Conservation (phyloP, 2,113 vertebrate genomes). For the Rousettus leschenaultii region DNA sequence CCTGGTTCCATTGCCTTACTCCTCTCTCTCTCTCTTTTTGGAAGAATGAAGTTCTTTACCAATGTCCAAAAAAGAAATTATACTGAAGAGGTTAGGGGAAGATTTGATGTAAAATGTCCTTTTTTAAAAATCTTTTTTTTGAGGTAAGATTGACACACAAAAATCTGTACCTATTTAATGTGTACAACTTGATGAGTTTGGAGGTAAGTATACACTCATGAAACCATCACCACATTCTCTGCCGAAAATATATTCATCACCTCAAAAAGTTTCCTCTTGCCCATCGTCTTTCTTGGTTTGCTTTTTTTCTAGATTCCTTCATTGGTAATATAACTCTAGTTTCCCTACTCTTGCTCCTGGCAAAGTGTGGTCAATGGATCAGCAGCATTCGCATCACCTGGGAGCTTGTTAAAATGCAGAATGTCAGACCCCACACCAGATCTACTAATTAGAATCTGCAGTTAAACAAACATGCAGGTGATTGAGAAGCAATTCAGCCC, state of each 20-base stretch:
- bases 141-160: neutral
- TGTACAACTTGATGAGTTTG: neutral
- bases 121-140: neutral
- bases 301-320: neutral
- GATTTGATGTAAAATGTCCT: neutral
- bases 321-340: neutral
- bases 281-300: neutral
- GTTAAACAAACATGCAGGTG: neutral
- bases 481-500: neutral
- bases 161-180: neutral
- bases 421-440: neutral
- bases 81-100: neutral
- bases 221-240: neutral
- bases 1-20: neutral
- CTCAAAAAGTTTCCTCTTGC: neutral
- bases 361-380: neutral
- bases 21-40: neutral
- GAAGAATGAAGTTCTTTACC: neutral
- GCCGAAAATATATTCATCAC: neutral
- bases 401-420: neutral
- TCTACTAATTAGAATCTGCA: neutral
- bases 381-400: neutral
- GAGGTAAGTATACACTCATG: neutral
- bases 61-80: neutral
- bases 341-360: neutral